Evolutionary conservation across 2,797 vertebrate genomes (phyloP), one percentile per base, ranked within the genome.

Genomic region (Mareca strepera): DNA sequence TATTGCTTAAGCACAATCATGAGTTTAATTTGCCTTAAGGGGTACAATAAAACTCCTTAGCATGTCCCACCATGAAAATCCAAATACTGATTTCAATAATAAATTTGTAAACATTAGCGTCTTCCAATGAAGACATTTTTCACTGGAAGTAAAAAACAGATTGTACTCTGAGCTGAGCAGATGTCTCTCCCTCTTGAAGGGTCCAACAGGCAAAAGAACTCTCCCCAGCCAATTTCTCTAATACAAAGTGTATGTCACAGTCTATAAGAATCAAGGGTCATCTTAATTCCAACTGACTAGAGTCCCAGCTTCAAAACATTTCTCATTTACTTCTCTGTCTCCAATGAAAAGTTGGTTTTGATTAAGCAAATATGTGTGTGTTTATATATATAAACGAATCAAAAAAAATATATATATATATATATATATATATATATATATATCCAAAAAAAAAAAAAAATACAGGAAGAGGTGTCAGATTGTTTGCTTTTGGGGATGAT

Each of bases 391-490:
- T 39, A 39, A 11, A 39, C 39, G 12, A 39, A n/a, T 21, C 28
- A 17, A 5, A 5, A 53, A 12, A 12, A 13, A 39, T 39, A 39
- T 39, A 39, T 39, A 39, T 39, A 39, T 39, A 39, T 39, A 39
- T 39, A 35, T 35, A 39, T 39, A 35, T 35, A 39, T 39, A 39
- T 39, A 39, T 39, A 39, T 39, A 39, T 39, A 35, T 35, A 39
- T 39, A 35, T 35, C 28, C n/a, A n/a, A n/a, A 6, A 35, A 12
- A 17, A 5, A 6, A 53, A 43, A 22, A 6, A 53, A 43, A 22
- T 1, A 0, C 20, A 25, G 3, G 9, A 7, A 48, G 5, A 15
- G 6, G 18, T 72, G 33, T 31, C 14, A 28, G 4, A 55, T 35
- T 64, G 12, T 50, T 64, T 86, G 9, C 4, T 58, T 82, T 66